Conservation (phyloP, 2,888 invertebrate species). For the Tupiocoris notatus region DNA sequence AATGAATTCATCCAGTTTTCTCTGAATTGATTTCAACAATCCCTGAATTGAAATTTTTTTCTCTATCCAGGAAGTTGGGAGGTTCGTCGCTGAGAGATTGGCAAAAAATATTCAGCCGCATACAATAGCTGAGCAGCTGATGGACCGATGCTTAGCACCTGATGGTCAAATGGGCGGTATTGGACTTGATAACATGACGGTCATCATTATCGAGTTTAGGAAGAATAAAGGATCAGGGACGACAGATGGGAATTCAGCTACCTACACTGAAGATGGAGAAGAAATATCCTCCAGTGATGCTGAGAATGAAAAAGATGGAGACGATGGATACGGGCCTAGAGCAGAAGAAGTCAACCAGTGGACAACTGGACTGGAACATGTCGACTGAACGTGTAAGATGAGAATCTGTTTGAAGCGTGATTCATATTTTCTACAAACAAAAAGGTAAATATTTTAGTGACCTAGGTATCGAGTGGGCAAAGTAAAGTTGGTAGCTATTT, state of each 20-base stretch:
- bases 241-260: background rate
- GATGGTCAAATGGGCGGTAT: constrained; percentile 95
- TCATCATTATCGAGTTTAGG: constrained; percentile 79
- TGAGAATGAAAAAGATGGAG: background rate
- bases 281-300: background rate
- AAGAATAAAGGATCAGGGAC: constrained; percentile 54
- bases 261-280: background rate
- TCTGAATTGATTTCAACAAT: too few species aligned
- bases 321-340: background rate
- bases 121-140: constrained; percentile 91
- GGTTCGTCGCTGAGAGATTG: constrained; percentile 82
- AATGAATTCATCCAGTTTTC: too few species aligned
- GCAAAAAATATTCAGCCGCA: constrained; percentile 83
- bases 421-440: background rate
- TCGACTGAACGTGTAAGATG: background rate
- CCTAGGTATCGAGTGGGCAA: too few species aligned
- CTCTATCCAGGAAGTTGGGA: constrained; percentile 79
- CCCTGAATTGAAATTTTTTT: too few species aligned
- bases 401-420: background rate
- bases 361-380: background rate
- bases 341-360: background rate
- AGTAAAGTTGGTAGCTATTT: too few species aligned
- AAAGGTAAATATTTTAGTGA: too few species aligned
- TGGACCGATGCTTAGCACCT: constrained; percentile 93
- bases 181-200: constrained; percentile 99